Evolutionary conservation across 2,888 invertebrate species (phyloP).

Genomic region (Herminia tarsipennalis): DNA sequence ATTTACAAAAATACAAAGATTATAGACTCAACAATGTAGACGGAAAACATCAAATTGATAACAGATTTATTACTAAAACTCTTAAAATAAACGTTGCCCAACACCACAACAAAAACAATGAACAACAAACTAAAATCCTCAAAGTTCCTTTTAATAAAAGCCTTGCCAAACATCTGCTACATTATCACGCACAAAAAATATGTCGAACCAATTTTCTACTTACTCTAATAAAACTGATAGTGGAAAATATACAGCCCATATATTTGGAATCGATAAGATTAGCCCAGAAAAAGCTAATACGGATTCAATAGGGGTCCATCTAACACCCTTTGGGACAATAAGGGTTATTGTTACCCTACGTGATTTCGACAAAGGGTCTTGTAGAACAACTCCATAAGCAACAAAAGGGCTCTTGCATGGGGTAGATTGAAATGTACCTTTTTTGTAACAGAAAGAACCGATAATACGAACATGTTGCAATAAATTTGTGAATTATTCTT

Average conservation of each 20-base stretch:
- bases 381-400: conserved; percentile 55
- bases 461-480: conserved; percentile 50
- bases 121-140: background rate
- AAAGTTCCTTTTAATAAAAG: background rate
- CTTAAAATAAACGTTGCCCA: too few relatives aligned
- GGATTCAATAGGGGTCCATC: conserved; percentile 53
- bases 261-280: conserved; percentile 49
- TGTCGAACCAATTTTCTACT: conserved; percentile 27
- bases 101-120: background rate
- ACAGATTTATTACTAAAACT: too few relatives aligned
- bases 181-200: background rate
- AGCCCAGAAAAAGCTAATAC: conserved; percentile 41
- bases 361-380: conserved; percentile 75
- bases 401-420: conserved; percentile 57
- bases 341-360: conserved; percentile 59
- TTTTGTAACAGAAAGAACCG: conserved; percentile 58
- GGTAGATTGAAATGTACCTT: conserved; percentile 66
- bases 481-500: conserved; percentile 10
- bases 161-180: background rate
- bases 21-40: too few relatives aligned
- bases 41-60: too few relatives aligned
- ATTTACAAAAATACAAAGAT: too few relatives aligned
- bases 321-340: conserved; percentile 46
- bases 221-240: conserved; percentile 30
- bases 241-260: conserved; percentile 25